These are phyloP conservation scores for Malurus alboscapulatus DNA, from an alignment of 2,113 vertebrate species.

Conservation along the genomic window DNA sequence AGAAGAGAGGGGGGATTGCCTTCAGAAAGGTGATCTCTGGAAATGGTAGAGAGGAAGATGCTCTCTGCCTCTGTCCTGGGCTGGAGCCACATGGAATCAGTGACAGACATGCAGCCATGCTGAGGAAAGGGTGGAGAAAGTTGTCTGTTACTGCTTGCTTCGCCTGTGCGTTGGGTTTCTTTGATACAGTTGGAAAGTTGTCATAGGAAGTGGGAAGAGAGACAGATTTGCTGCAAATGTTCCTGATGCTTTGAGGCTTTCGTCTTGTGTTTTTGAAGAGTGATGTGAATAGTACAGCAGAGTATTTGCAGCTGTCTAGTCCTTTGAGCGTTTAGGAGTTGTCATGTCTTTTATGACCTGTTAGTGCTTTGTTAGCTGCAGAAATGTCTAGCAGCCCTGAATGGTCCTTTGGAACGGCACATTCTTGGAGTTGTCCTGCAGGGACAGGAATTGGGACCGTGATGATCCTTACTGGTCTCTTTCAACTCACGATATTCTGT, in stretches of 20 bases:
- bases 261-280: not conserved
- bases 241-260: not conserved
- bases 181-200: not conserved
- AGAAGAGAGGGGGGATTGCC: not conserved
- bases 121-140: not conserved
- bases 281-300: not conserved
- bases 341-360: not conserved
- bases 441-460: not conserved
- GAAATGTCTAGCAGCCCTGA: not conserved
- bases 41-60: not conserved
- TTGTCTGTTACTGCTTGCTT: not conserved
- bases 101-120: not conserved
- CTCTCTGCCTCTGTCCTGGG: not conserved
- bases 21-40: not conserved
- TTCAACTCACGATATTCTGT: not conserved
- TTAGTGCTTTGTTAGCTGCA: not conserved
- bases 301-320: not conserved
- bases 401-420: not conserved
- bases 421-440: not conserved
- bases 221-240: not conserved
- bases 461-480: not conserved
- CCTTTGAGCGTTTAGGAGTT: not conserved
- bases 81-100: not conserved
- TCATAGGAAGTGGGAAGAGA: not conserved
- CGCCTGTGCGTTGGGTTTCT: not conserved